Percentiles rank a stretch among this genome's conserved stretches.
Evolutionary conservation across 2,888 invertebrate species (phyloP).

Genomic region (Dendrolimus pini): DNA sequence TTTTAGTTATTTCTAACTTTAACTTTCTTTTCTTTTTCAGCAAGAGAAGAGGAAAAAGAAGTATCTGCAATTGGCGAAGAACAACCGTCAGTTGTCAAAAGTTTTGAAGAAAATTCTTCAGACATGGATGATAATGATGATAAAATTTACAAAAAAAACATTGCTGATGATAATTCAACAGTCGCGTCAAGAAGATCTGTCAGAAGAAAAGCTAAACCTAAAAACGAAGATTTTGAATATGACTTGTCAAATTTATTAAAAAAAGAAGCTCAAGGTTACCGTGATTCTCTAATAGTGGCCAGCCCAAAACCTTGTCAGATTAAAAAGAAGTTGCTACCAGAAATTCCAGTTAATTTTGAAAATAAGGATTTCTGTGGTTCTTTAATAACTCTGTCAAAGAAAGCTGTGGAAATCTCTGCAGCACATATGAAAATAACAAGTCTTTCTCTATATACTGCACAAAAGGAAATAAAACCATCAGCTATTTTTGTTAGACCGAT

Average conservation of each 20-base stretch:
- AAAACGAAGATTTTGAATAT: conserved; percentile 84
- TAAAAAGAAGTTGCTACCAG: conserved; percentile 46
- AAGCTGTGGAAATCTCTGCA: conserved; percentile 42
- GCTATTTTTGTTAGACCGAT: conserved; percentile 57
- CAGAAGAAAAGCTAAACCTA: conserved; percentile 79
- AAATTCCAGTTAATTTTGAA: conserved; percentile 36
- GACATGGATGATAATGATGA: conserved; percentile 59
- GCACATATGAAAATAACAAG: conserved; percentile 49
- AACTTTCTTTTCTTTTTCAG: conserved; percentile 30
- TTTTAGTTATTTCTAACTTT: background rate
- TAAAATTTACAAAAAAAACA: conserved; percentile 34
- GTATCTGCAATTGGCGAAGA: conserved; percentile 24
- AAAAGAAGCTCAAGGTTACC: conserved; percentile 67
- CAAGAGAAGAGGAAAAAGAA: conserved; percentile 31
- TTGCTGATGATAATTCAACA: conserved; percentile 22
- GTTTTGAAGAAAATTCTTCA: conserved; percentile 67
- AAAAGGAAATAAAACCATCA: conserved; percentile 33
- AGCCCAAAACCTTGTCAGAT: conserved; percentile 35
- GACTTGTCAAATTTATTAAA: conserved; percentile 79
- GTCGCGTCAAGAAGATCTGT: conserved; percentile 74
- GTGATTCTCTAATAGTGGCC: conserved; percentile 43
- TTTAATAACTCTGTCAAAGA: conserved; percentile 46
- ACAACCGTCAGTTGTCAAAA: conserved; percentile 34
- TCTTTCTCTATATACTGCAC: conserved; percentile 25
- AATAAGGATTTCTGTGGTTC: conserved; percentile 60